Evolutionary conservation across 1,140 invertebrate species (phyloP).

Genomic region (Zaprionus ornatus): DNA sequence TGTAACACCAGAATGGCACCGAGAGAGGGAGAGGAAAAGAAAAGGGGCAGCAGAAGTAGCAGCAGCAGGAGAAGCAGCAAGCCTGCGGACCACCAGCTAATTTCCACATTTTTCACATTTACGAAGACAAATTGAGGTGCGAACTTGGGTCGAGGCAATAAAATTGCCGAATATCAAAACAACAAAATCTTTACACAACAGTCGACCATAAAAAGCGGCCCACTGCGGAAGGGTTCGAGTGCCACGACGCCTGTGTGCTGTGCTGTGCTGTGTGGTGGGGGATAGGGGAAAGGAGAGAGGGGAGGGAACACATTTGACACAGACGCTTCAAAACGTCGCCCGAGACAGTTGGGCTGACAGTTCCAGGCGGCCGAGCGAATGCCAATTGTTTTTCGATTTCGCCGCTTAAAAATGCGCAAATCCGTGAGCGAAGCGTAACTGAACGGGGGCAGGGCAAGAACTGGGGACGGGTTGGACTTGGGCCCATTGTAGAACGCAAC

Average conservation of each 20-base stretch:
- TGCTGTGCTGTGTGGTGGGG: not conserved
- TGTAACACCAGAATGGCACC: slow-evolving; percentile 40
- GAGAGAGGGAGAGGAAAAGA: slow-evolving; percentile 9
- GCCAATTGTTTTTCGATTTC: slow-evolving; percentile 82
- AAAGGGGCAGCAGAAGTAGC: not conserved
- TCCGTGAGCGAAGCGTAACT: slow-evolving; percentile 40
- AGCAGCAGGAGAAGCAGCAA: not conserved
- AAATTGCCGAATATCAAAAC: slow-evolving; percentile 82
- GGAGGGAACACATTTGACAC: slow-evolving; percentile 43
- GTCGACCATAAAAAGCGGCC: slow-evolving; percentile 62
- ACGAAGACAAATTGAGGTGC: slow-evolving; percentile 84
- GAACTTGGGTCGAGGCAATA: slow-evolving; percentile 84
- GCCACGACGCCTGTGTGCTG: not conserved
- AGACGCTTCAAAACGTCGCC: slow-evolving; percentile 46
- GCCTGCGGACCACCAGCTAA: slow-evolving; percentile 70
- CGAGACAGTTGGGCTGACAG: slow-evolving; percentile 33
- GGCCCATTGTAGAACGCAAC: slow-evolving; percentile 20
- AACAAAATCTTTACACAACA: slow-evolving; percentile 77
- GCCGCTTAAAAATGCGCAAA: slow-evolving; percentile 64
- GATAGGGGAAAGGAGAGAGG: slow-evolving; percentile 16
- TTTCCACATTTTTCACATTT: slow-evolving; percentile 84
- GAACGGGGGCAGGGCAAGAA: slow-evolving; percentile 14
- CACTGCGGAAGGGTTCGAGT: slow-evolving; percentile 42
- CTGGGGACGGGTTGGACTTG: slow-evolving; percentile 26
- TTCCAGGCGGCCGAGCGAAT: slow-evolving; percentile 71